Base-by-base conservation (phyloP, 2,797 vertebrate genomes). In the Geotrypetes seraphini region DNA sequence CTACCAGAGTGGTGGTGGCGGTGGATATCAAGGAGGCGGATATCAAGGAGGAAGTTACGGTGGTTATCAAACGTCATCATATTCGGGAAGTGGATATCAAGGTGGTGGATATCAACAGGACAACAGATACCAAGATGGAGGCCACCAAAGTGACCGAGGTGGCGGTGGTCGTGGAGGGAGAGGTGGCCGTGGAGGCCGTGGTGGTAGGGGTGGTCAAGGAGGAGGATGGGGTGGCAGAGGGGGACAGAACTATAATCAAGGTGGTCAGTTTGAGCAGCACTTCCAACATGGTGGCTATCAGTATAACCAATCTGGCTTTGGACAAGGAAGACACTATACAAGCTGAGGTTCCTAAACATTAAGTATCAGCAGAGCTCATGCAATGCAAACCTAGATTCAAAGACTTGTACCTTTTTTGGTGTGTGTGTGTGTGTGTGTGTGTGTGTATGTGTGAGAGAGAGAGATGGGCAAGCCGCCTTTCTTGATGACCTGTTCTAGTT, bases 211-310 rank as follows among this genome's bases (percentile, higher is more conserved):
- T 40, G 86, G 86, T 32, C 79, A 81, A 41, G 85, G 90, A 33
- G 88, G 89, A 2, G 90, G 91, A 3, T 92, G 92, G 91, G 89
- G 89, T 12, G 86, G 81, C 16, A 83, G 95, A 73, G 90, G 92
- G 12, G 87, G 84, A n/a, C 88, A 91, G 63, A 92, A 63, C 69
- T 90, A 90, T 32, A 94, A 89, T 68, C 92, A 96, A 61, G 92
- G 90, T 13, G 94, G 94, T 48, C 94, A 96, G 21, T 97, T 99
- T 81, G 94, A 99, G 75, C 94, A 99, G 77, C 96, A 90, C 71
- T 97, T 97, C 73, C 93, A 97, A 54, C 92, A 99, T 7, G 94
- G 93, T 10, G 96, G 94, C 21, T 91, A 99, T 54, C 91, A 97
- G 39, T 97, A 90, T 74, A 95, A 74, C 74, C 92, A 96, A 1